Conservation (phyloP, 2,113 vertebrate genomes). For the Campylomormyrus tamandua region DNA sequence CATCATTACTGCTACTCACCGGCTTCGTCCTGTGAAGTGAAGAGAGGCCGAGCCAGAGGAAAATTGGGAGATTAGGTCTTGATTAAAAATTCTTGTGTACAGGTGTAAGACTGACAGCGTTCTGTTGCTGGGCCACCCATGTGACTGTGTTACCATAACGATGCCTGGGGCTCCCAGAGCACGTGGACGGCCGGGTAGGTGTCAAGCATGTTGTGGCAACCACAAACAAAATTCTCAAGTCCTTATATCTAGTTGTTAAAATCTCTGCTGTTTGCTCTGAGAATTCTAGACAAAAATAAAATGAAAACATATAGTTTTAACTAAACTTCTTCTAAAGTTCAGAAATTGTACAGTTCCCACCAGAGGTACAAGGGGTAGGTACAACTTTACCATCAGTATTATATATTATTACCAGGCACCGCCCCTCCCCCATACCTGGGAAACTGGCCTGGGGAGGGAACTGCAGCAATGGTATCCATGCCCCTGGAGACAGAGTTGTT, state of each 20-base stretch:
- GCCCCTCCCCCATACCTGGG: constrained; percentile 47
- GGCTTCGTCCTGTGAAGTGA: constrained; percentile 63
- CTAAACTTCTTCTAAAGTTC: background rate
- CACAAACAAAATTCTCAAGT: background rate
- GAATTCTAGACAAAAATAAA: background rate
- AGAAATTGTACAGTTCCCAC: background rate
- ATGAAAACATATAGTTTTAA: background rate
- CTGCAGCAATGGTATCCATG: constrained; percentile 52
- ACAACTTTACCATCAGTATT: background rate
- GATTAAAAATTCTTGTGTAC: background rate
- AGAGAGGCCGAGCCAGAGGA: background rate
- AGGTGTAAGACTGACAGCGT: background rate
- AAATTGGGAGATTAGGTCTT: background rate
- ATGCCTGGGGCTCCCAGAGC: constrained; percentile 2
- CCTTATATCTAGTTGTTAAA: background rate
- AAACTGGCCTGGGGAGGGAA: constrained; percentile 39
- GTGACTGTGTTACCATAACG: constrained; percentile 14
- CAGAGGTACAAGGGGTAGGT: background rate
- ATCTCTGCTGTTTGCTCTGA: background rate
- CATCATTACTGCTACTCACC: constrained; percentile 48
- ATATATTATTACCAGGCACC: background rate
- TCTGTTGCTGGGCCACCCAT: background rate
- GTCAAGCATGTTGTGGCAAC: background rate
- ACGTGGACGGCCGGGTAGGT: background rate
- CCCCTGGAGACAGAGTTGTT: constrained; percentile 61